Evolutionary conservation across 1,140 invertebrate genomes (phyloP).

Genomic region (Drosophila novamexicana): DNA sequence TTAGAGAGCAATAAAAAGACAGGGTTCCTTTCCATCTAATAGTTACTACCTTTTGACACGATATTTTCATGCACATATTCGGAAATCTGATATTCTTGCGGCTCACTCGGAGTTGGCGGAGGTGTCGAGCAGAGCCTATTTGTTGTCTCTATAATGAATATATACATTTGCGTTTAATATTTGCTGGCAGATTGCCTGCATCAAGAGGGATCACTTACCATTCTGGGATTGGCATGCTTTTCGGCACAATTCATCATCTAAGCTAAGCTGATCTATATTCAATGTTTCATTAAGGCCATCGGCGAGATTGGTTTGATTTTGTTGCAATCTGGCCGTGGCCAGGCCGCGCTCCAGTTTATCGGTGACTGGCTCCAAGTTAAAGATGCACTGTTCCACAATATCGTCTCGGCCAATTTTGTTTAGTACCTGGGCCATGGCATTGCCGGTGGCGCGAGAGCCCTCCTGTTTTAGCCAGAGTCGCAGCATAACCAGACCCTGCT

Average conservation of each 20-base stretch:
- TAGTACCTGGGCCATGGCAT: slow-evolving; percentile 93
- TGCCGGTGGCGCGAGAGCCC: slow-evolving; percentile 86
- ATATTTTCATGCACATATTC: neutral
- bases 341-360: slow-evolving; percentile 92
- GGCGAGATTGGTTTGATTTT: neutral
- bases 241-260: neutral
- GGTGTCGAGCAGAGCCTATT: neutral
- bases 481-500: slow-evolving; percentile 96
- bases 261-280: slow-evolving; percentile 8
- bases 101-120: neutral
- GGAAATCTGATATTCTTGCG: neutral
- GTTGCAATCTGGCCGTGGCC: slow-evolving; percentile 84
- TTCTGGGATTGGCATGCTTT: slow-evolving; percentile 6
- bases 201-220: neutral
- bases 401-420: slow-evolving; percentile 94
- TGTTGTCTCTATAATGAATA: neutral
- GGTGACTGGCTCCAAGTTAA: slow-evolving; percentile 91
- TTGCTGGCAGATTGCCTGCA: neutral
- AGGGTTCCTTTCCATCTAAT: neutral
- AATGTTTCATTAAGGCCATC: slow-evolving; percentile 31
- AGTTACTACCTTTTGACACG: neutral
- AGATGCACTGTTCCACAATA: slow-evolving; percentile 90
- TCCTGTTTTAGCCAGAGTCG: slow-evolving; percentile 88
- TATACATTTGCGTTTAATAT: neutral
- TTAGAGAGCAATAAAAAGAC: neutral